Percentiles rank a stretch among this genome's conserved stretches.
phyloP scores from a whole-genome alignment of 2,888 invertebrate genomes.

The Notodonta dromedarius region DNA sequence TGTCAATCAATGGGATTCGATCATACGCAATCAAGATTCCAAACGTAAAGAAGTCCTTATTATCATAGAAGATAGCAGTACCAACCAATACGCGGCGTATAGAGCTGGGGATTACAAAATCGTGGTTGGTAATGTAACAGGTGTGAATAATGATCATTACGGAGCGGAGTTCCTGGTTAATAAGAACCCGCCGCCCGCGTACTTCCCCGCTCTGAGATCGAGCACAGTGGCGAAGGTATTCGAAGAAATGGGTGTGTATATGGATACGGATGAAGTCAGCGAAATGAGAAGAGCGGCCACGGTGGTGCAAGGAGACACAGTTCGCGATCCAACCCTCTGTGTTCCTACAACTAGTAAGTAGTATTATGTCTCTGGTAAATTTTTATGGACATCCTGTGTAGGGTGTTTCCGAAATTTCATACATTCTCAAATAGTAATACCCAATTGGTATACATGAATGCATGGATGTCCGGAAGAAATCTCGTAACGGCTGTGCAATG shows the following conservation, averaged over 20 bases:
- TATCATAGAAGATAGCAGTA: conserved; percentile 82
- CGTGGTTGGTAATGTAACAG: conserved; percentile 82
- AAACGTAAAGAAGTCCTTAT: conserved; percentile 83
- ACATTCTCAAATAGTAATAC: no score
- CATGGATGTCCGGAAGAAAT: no score
- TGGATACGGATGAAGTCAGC: conserved; percentile 54
- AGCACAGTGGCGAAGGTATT: conserved; percentile 63
- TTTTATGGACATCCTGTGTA: not conserved
- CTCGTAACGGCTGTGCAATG: no score
- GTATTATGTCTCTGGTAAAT: conserved; percentile 8
- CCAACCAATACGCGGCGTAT: conserved; percentile 80
- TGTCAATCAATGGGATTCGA: conserved; percentile 87
- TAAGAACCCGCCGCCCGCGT: conserved; percentile 60
- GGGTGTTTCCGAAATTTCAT: no score
- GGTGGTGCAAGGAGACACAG: conserved; percentile 62
- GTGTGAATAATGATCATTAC: conserved; percentile 66
- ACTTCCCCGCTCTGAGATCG: conserved; percentile 56
- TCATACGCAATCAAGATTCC: conserved; percentile 74
- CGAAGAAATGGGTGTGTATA: conserved; percentile 57
- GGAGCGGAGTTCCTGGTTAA: conserved; percentile 62
- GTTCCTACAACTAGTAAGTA: conserved; percentile 69
- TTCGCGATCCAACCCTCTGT: conserved; percentile 62
- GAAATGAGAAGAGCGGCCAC: conserved; percentile 57
- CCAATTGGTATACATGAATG: no score
- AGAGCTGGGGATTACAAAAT: conserved; percentile 87